Percentiles rank a stretch among this genome's conserved stretches.
phyloP scores from a whole-genome alignment of 2,797 vertebrate species.

The Anomalospiza imberbis region DNA sequence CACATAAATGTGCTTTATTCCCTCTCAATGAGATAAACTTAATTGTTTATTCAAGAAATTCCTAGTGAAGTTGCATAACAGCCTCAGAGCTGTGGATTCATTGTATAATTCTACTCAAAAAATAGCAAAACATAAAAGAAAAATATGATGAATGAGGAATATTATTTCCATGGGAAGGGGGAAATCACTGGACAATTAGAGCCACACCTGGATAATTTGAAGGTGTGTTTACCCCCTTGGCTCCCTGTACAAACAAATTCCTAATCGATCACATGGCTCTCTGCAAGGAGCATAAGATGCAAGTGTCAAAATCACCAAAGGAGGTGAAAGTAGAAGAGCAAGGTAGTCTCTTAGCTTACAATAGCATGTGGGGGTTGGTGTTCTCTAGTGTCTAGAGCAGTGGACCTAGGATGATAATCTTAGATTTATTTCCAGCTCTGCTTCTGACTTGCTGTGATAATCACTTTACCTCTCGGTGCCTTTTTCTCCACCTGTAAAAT shows the following conservation, averaged over 20 bases:
- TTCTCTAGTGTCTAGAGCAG: constrained; percentile 63
- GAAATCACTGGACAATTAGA: background rate
- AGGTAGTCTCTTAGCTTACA: constrained; percentile 56
- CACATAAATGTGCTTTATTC: constrained; percentile 7
- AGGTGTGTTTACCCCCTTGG: background rate
- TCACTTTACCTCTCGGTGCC: constrained; percentile 47
- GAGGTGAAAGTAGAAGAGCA: constrained; percentile 43
- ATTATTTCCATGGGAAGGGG: background rate
- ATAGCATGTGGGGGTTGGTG: constrained; percentile 56
- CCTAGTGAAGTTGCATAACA: background rate
- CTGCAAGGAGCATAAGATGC: constrained; percentile 15
- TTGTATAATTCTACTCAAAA: background rate
- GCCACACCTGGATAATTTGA: background rate
- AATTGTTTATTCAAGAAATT: background rate
- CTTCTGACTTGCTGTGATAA: constrained; percentile 52
- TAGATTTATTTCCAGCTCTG: constrained; percentile 54
- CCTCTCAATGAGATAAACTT: background rate
- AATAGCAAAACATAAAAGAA: background rate
- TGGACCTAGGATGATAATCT: constrained; percentile 58
- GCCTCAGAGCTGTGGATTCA: background rate
- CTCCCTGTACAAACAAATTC: background rate
- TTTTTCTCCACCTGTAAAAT: constrained; percentile 62
- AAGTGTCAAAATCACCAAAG: constrained; percentile 33
- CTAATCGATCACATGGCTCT: background rate
- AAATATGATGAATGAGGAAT: background rate